These are phyloP conservation scores for Corythoichthys intestinalis DNA, from an alignment of 2,113 vertebrate species.

Conservation along the genomic window DNA sequence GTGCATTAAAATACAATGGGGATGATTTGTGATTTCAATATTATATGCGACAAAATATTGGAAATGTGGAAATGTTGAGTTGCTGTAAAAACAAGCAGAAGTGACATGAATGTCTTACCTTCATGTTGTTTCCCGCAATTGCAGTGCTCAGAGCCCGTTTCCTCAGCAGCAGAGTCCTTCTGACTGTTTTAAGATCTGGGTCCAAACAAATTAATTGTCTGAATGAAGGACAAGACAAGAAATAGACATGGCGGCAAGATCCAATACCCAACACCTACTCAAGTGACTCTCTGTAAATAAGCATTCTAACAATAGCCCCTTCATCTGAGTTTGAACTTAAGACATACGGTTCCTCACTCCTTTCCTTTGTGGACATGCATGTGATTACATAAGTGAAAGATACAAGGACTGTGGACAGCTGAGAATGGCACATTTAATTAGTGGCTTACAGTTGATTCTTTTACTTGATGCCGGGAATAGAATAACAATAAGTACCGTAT, in stretches of 20 bases:
- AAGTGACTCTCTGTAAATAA: constrained; percentile 53
- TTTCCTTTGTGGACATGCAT: constrained; percentile 19
- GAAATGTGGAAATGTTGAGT: too few species aligned
- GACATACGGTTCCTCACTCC: constrained; percentile 36
- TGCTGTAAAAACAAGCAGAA: background rate
- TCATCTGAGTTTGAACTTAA: constrained; percentile 44
- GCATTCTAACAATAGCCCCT: constrained; percentile 58
- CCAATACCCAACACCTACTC: constrained; percentile 59
- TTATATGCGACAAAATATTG: too few species aligned
- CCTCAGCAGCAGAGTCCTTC: constrained; percentile 1
- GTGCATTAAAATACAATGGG: too few species aligned
- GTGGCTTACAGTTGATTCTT: background rate
- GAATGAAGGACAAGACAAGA: constrained; percentile 43
- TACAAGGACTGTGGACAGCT: constrained; percentile 42
- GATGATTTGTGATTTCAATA: too few species aligned
- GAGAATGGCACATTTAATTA: constrained; percentile 24
- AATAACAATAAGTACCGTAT: constrained; percentile 15
- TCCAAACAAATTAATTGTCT: constrained; percentile 16
- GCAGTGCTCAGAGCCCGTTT: constrained; percentile 5
- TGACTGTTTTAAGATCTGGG: constrained; percentile 12
- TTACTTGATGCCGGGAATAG: constrained; percentile 26
- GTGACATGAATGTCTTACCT: constrained; percentile 20
- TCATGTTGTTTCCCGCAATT: background rate
- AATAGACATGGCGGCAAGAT: constrained; percentile 48
- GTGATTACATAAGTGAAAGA: constrained; percentile 18